Evolutionary conservation across 2,888 invertebrate species (phyloP).

Genomic region (Mellilla xanthometata): DNA sequence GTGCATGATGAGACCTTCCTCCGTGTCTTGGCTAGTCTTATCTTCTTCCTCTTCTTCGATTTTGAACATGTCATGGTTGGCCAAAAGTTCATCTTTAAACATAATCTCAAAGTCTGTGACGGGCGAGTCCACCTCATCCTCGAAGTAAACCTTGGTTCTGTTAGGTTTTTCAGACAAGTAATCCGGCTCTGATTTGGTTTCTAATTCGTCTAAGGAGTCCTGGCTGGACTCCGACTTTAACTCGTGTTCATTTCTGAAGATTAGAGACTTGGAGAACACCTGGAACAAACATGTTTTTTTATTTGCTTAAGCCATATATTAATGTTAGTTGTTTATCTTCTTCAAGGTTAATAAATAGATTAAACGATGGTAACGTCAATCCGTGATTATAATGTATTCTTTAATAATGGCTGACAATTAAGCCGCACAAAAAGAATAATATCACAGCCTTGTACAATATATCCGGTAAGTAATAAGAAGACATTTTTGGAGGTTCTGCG

Average conservation of each 20-base stretch:
- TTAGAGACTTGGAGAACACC: conserved; percentile 78
- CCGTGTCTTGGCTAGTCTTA: conserved; percentile 60
- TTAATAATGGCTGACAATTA: not conserved
- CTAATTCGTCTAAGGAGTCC: conserved; percentile 64
- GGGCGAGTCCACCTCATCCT: conserved; percentile 75
- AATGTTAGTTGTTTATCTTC: no score
- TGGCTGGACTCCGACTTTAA: conserved; percentile 58
- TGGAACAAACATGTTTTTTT: conserved; percentile 54
- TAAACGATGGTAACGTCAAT: not conserved
- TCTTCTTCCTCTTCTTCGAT: conserved; percentile 77
- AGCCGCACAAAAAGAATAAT: not conserved
- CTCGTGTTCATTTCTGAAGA: conserved; percentile 75
- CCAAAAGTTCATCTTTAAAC: conserved; percentile 76
- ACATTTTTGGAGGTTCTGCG: no score
- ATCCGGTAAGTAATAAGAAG: no score
- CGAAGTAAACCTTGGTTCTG: conserved; percentile 75
- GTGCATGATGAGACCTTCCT: conserved; percentile 72
- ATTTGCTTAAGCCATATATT: no score
- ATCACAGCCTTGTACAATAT: not conserved
- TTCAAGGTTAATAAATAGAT: not conserved
- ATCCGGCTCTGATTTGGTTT: conserved; percentile 74
- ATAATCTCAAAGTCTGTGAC: conserved; percentile 80
- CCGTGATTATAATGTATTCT: not conserved
- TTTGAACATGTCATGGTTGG: conserved; percentile 70
- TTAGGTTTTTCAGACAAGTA: conserved; percentile 67